Evolutionary conservation across 37 sponge, comb jelly and placozoan genomes (phyloP).

Genomic region (Geodia barretti): DNA sequence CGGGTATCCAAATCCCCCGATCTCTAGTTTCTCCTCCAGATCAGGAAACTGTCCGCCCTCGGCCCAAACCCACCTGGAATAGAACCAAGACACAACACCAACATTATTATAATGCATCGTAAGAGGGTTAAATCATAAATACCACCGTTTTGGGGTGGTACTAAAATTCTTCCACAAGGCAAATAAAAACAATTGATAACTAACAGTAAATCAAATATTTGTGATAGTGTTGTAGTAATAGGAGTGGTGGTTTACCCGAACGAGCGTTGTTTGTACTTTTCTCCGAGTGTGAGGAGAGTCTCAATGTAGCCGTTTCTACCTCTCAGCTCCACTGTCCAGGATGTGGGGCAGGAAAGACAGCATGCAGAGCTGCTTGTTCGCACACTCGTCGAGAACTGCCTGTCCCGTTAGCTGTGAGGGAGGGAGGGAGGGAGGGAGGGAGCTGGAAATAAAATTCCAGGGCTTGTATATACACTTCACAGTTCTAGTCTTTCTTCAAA

Average conservation of each 20-base stretch:
- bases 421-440: not conserved
- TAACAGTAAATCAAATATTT: not conserved
- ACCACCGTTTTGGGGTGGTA: not conserved
- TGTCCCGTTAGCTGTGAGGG: conserved; percentile 61
- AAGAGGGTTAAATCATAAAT: too few species aligned
- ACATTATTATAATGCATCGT: too few species aligned
- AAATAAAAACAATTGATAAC: not conserved
- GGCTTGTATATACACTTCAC: too few species aligned
- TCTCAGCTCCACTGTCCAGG: conserved; percentile 86
- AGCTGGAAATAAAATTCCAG: not conserved
- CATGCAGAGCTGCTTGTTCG: conserved; percentile 85
- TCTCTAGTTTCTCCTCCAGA: conserved; percentile 79
- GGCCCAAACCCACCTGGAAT: conserved; percentile 89
- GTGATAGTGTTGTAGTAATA: not conserved
- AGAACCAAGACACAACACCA: too few species aligned
- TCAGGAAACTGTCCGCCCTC: conserved; percentile 75
- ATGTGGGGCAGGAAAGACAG: conserved; percentile 95
- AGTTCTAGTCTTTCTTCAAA: too few species aligned
- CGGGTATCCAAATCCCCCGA: conserved; percentile 99
- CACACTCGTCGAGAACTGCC: conserved; percentile 78
- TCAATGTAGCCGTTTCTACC: conserved; percentile 75
- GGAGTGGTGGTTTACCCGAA: conserved; percentile 64
- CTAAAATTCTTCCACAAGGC: not conserved
- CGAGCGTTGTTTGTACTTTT: conserved; percentile 86
- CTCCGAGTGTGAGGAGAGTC: conserved; percentile 50